Evolutionary conservation across 2,797 vertebrate species (phyloP).

Genomic region (Parauchenoglanis ngamensis): DNA sequence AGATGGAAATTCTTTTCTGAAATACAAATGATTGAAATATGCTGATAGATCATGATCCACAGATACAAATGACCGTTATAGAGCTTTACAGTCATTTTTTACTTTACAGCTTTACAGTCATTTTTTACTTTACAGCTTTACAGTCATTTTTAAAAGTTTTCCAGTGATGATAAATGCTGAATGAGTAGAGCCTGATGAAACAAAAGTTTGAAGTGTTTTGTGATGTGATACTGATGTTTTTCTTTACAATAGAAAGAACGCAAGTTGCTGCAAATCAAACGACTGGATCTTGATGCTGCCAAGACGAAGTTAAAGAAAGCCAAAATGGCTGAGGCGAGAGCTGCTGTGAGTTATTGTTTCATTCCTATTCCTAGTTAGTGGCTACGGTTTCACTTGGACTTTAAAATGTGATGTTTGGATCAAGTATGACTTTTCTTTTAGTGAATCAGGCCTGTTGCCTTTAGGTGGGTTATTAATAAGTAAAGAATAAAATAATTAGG

Average conservation of each 20-base stretch:
- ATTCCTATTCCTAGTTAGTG: neutral
- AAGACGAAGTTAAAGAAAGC: conserved; percentile 97
- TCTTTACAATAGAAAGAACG: conserved; percentile 87
- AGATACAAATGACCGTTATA: neutral
- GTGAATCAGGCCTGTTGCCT: neutral
- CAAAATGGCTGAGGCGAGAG: conserved; percentile 88
- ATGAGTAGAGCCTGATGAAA: neutral
- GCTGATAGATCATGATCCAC: neutral
- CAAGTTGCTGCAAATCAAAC: conserved; percentile 94
- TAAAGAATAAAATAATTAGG: neutral
- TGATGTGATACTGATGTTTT: neutral
- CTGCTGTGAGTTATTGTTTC: conserved; percentile 80
- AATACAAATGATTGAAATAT: neutral
- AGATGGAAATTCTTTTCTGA: neutral
- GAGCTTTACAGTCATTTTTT: neutral
- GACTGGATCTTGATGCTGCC: conserved; percentile 95
- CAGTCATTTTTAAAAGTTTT: too few species aligned
- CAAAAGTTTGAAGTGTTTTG: neutral
- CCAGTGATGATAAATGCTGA: too few species aligned
- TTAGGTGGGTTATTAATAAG: neutral
- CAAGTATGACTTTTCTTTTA: neutral
- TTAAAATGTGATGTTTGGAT: neutral
- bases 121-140: too few species aligned
- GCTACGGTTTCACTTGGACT: neutral
- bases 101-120: too few species aligned